Evolutionary conservation across 2,797 vertebrate genomes (phyloP).

Genomic region (Luscinia megarhynchos): DNA sequence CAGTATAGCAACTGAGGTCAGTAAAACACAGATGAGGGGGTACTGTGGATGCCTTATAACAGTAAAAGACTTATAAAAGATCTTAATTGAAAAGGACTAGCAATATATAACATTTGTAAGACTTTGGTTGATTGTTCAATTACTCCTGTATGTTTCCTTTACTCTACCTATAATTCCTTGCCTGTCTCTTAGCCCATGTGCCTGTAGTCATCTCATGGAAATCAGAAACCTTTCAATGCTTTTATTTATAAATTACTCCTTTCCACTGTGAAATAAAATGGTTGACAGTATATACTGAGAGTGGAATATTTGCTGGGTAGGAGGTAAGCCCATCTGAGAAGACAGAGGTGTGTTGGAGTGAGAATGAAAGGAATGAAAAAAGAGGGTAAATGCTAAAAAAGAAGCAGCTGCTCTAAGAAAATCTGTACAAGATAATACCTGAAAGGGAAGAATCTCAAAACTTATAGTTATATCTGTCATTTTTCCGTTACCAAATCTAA

Average conservation of each 20-base stretch:
- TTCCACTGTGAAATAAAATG: conserved; percentile 18
- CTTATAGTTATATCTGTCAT: background rate
- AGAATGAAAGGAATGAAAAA: background rate
- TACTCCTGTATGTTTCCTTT: conserved; percentile 59
- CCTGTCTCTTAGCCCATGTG: conserved; percentile 24
- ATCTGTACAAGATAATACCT: conserved; percentile 34
- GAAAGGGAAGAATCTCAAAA: conserved; percentile 45
- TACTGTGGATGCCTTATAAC: conserved; percentile 56
- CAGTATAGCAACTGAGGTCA: conserved; percentile 49
- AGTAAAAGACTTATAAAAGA: conserved; percentile 67
- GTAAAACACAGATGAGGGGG: conserved; percentile 53
- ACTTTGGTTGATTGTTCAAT: conserved; percentile 59
- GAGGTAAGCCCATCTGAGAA: conserved; percentile 54
- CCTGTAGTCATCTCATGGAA: conserved; percentile 25
- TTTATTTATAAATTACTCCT: conserved; percentile 60
- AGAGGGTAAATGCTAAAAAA: conserved; percentile 31
- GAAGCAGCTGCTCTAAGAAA: conserved; percentile 52
- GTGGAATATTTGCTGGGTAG: conserved; percentile 40
- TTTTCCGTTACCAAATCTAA: background rate
- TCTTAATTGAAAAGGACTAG: conserved; percentile 61
- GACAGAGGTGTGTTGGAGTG: conserved; percentile 30
- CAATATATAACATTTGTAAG: conserved; percentile 46
- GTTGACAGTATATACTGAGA: conserved; percentile 20
- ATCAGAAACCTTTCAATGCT: conserved; percentile 31
- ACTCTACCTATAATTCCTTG: conserved; percentile 17